Conservation (phyloP, 2,797 vertebrate genomes). For the Danio kyathit region DNA sequence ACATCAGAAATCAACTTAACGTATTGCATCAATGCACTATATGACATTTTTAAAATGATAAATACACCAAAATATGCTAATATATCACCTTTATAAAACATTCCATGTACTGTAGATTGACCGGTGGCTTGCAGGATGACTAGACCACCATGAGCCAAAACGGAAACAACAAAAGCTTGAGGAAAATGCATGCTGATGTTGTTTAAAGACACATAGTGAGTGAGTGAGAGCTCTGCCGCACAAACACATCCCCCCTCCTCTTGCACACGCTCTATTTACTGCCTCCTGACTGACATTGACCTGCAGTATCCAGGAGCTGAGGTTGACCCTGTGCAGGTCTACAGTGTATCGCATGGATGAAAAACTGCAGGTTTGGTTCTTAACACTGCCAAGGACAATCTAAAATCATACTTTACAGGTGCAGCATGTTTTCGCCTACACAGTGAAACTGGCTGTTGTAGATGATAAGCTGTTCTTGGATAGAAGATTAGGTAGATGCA, state of each 20-base stretch:
- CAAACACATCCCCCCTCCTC: neutral
- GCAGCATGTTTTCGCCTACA: conserved; percentile 7
- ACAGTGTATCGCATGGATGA: neutral
- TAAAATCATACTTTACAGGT: conserved; percentile 4
- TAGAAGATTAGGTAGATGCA: neutral
- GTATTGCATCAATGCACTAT: no score
- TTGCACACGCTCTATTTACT: neutral
- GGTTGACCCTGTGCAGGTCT: neutral
- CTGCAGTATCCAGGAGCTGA: conserved; percentile 5
- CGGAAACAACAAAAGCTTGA: neutral
- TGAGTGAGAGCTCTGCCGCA: neutral
- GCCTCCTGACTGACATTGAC: conserved; percentile 12
- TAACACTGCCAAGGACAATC: neutral
- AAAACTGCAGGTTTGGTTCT: neutral
- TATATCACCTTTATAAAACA: no score
- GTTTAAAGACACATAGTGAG: neutral
- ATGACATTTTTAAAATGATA: no score
- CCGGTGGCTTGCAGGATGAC: neutral
- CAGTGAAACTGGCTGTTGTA: neutral
- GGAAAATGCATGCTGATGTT: neutral
- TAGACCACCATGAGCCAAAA: neutral
- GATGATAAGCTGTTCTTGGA: neutral
- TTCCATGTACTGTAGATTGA: neutral
- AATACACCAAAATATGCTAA: no score
- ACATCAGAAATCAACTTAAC: no score